phyloP scores from a whole-genome alignment of 2,113 vertebrate genomes.

The Orthonyx spaldingii region DNA sequence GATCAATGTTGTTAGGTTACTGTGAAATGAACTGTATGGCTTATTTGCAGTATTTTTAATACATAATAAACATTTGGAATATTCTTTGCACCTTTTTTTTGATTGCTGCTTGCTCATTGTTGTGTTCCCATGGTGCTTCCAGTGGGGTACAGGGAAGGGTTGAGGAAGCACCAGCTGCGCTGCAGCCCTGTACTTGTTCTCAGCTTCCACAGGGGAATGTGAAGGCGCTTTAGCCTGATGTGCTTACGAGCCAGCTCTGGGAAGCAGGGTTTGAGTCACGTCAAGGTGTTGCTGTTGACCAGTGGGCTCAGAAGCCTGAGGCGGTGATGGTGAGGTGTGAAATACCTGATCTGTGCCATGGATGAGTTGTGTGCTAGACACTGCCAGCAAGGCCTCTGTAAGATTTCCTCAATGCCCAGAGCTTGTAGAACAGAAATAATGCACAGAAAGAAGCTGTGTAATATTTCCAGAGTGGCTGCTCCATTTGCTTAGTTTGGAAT shows the following conservation, averaged over 20 bases:
- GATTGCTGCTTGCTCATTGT: background rate
- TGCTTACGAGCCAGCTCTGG: background rate
- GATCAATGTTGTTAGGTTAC: constrained; percentile 70
- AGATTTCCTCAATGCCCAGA: background rate
- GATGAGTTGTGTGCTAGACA: background rate
- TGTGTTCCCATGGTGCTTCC: background rate
- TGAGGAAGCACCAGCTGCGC: background rate
- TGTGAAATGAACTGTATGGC: constrained; percentile 76
- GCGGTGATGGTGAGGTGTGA: background rate
- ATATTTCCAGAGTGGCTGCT: background rate
- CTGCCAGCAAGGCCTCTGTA: background rate
- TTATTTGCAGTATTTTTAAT: constrained; percentile 77
- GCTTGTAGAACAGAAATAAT: background rate
- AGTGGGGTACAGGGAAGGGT: background rate
- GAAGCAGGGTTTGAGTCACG: background rate
- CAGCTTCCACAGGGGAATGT: background rate
- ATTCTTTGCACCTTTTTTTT: constrained; percentile 61
- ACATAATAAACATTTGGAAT: constrained; percentile 78
- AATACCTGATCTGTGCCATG: background rate
- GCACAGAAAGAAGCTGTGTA: background rate
- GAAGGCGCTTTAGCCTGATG: background rate
- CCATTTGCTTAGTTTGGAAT: background rate
- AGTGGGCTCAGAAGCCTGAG: background rate
- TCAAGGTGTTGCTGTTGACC: background rate
- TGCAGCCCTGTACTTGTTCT: background rate